Evolutionary conservation across 2,797 vertebrate species (phyloP), one percentile per base, ranked within the genome.

Genomic region (Champsocephalus esox): DNA sequence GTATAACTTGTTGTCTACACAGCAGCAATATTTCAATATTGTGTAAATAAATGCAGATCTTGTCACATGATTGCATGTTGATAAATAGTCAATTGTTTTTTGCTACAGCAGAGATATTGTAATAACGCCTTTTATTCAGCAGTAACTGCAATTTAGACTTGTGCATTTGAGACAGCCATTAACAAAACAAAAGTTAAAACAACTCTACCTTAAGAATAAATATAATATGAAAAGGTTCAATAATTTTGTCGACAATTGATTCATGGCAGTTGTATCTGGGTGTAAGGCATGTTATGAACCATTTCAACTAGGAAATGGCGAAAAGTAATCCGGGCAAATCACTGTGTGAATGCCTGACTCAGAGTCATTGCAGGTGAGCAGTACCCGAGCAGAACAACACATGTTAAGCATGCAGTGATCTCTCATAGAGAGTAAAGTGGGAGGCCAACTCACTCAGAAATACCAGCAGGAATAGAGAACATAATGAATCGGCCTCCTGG

Each of bases 391-490:
- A 4, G 48, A 66, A 62, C 9, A 12, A 14, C 8, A 14, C 19
- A 21, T 7, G 46, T 21, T n/a, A 17, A 69, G 70, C 50, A 12
- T 46, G 55, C 60, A 9, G 56, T 9, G 38, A 85, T 51, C 73
- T 73, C 83, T 81, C 83, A 82, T 6, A 66, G 77, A 85, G 82
- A 88, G 76, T 12, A 58, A 34, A 75, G 61, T 13, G 9, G 13
- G 3, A 16, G 70, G 28, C 38, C 34, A 19, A n/a, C 19, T 51
- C 50, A 21, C 13, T 48, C 16, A 13, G 9, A 32, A 51, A 57
- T 17, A 50, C 63, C 21, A 38, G 44, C 46, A 49, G 19, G 9
- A 21, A 41, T 45, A 55, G 12, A n/a, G 19, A 51, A 81, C 57
- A 24, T 38, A n/a, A 16, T 45, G 43, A 19, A 54, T 9, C 45